Evolutionary conservation across 2,797 vertebrate species (phyloP).

Genomic region (Craterocephalus amniculus): DNA sequence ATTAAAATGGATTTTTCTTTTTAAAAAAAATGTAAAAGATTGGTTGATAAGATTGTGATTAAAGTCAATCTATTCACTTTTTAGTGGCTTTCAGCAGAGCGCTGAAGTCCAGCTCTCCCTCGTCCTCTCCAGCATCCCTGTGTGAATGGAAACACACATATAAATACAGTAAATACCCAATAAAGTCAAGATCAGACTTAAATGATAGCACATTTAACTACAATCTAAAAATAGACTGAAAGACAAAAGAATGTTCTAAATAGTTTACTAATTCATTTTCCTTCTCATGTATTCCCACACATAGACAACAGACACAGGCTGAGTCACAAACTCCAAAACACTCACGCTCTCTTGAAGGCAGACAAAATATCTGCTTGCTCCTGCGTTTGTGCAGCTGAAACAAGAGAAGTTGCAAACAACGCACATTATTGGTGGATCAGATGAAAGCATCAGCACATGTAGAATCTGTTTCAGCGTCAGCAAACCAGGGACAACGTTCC

Average conservation of each 20-base stretch:
- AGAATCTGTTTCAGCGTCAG: constrained; percentile 27
- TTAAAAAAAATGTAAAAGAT: background rate
- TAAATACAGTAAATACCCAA: background rate
- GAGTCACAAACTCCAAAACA: constrained; percentile 28
- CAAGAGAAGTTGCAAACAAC: constrained; percentile 57
- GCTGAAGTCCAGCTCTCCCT: constrained; percentile 91
- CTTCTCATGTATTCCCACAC: constrained; percentile 8
- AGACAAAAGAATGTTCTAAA: constrained; percentile 30
- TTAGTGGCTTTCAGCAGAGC: constrained; percentile 88
- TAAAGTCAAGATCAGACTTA: background rate
- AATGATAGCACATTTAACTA: constrained; percentile 1
- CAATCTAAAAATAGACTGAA: constrained; percentile 11
- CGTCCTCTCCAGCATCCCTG: constrained; percentile 83
- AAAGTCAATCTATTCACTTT: constrained; percentile 76
- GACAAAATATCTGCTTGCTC: constrained; percentile 77
- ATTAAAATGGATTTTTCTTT: background rate
- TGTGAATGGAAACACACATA: constrained; percentile 28
- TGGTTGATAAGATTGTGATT: constrained; percentile 8
- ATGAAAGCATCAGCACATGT: constrained; percentile 40
- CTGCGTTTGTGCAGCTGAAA: constrained; percentile 76
- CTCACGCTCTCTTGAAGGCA: constrained; percentile 85
- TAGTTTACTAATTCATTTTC: constrained; percentile 17
- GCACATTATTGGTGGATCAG: constrained; percentile 44
- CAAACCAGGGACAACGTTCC: constrained; percentile 28
- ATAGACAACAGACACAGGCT: constrained; percentile 1